A percentile compares a stretch with the other conserved stretches of the same genome.
These are phyloP conservation scores for Eumaeus atala DNA, from an alignment of 1,140 invertebrate genomes.

Conservation along the genomic window DNA sequence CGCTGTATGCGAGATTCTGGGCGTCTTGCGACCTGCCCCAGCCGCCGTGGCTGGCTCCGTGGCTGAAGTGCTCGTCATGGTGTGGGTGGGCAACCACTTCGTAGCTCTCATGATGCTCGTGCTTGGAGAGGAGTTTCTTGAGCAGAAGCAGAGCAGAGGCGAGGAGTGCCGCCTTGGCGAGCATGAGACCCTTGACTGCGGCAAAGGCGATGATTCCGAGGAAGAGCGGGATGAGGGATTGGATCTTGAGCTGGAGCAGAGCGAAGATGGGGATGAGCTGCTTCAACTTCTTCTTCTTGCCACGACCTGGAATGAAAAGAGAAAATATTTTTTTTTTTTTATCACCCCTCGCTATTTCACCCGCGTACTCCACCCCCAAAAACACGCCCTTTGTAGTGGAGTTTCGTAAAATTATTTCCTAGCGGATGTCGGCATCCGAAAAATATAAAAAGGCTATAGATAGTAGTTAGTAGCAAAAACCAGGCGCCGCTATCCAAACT, in stretches of 20 bases:
- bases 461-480: too few species aligned
- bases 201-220: conserved; percentile 86
- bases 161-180: conserved; percentile 86
- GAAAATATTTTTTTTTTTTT: conserved; percentile 3
- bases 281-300: conserved; percentile 83
- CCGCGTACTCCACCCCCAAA: too few species aligned
- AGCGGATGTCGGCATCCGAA: background rate
- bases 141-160: conserved; percentile 83
- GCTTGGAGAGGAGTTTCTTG: conserved; percentile 85
- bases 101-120: conserved; percentile 80
- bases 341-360: too few species aligned
- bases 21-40: conserved; percentile 64
- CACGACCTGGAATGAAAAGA: conserved; percentile 74
- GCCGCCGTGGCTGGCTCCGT: conserved; percentile 51
- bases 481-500: too few species aligned
- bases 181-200: conserved; percentile 86
- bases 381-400: too few species aligned
- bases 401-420: too few species aligned
- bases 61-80: conserved; percentile 75
- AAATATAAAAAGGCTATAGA: background rate
- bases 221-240: conserved; percentile 83
- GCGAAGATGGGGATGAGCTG: conserved; percentile 83
- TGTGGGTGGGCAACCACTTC: conserved; percentile 83
- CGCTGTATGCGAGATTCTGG: conserved; percentile 60
- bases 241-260: conserved; percentile 85